Base-by-base conservation (phyloP, 2,113 vertebrate species). In the Esox niger region DNA sequence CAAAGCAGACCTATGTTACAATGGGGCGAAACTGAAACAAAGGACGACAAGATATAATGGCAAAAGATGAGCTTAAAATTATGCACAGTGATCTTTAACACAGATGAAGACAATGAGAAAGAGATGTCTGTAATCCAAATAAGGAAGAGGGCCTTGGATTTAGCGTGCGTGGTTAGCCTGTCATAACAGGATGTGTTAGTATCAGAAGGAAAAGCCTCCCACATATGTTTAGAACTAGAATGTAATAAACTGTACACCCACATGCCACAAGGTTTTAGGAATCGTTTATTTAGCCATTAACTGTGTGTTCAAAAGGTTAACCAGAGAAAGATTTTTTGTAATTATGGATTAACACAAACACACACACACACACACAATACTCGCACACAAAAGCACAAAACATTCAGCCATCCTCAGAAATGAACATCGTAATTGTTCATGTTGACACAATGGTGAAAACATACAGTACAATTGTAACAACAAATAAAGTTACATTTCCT, bases 231-330 rank as follows among this genome's bases (percentile, higher is more conserved):
- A 23, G 47, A 6, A 15, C 47, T 52, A 17, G 4, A 15, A 5
- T 52, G 47, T 21, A 52, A 52, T n/a, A 52, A 52, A 1, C 15
- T n/a, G 31, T 10, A 55, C 1, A 69, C 54, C 33, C 23, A 54
- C 57, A 21, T 25, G 9, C 71, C 70, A 75, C 68, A 63, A 70
- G 75, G 79, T 23, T 54, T 79, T 69, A 47, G 26, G 62, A 84
- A 77, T 74, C 54, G 65, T 86, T 80, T 62, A 68, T 66, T 68
- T 54, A 54, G 31, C 59, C 77, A 57, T 70, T 77, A 77, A 78
- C 47, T 21, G 76, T 80, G 76, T 47, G 56, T 66, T 71, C 2
- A 15, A 58, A 58, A 82, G 64, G 46, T 8, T 73, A 75, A 78
- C 43, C 66, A 70, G 38, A 75, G 31, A 64, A 32, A 64, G 49